A percentile compares a stretch with the other conserved stretches of the same genome.
These are phyloP conservation scores for Metridium senile DNA, from an alignment of 92 coral and sea anemone species.

Conservation along the genomic window DNA sequence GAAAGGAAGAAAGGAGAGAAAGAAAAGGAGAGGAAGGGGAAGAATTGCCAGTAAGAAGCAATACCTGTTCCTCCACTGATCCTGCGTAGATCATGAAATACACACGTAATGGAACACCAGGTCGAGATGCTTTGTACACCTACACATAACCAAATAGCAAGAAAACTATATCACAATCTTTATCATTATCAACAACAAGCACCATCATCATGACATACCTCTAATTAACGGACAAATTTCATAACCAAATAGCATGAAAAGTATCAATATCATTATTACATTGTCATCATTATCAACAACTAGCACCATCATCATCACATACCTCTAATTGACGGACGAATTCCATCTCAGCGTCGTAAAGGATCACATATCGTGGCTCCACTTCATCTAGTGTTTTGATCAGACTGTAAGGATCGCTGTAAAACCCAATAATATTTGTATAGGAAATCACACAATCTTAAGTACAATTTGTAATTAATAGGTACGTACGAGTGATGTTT, in stretches of 20 bases:
- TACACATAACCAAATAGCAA: too few relatives aligned
- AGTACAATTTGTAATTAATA: too few relatives aligned
- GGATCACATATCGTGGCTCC: slow-evolving; percentile 90
- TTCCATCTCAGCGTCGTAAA: slow-evolving; percentile 95
- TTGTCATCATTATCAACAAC: too few relatives aligned
- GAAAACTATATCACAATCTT: too few relatives aligned
- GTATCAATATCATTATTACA: background rate
- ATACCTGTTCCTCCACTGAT: slow-evolving; percentile 97
- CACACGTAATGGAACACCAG: slow-evolving; percentile 93
- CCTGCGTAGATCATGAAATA: slow-evolving; percentile 95
- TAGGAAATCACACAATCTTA: too few relatives aligned
- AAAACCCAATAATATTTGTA: slow-evolving; percentile 1
- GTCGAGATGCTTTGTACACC: slow-evolving; percentile 96
- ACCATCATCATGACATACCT: too few relatives aligned
- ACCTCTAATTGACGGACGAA: slow-evolving; percentile 97
- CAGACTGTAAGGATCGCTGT: slow-evolving; percentile 93
- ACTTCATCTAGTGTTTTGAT: slow-evolving; percentile 83
- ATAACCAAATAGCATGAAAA: background rate
- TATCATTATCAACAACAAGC: too few relatives aligned
- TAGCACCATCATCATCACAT: background rate
- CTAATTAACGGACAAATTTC: background rate
- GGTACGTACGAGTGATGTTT: too few relatives aligned
- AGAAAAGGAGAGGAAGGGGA: too few relatives aligned
- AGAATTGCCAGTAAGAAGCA: too few relatives aligned
- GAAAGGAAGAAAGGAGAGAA: too few relatives aligned